These are phyloP conservation scores for Dryoscopus gambensis DNA, from an alignment of 2,113 vertebrate genomes.

Conservation along the genomic window DNA sequence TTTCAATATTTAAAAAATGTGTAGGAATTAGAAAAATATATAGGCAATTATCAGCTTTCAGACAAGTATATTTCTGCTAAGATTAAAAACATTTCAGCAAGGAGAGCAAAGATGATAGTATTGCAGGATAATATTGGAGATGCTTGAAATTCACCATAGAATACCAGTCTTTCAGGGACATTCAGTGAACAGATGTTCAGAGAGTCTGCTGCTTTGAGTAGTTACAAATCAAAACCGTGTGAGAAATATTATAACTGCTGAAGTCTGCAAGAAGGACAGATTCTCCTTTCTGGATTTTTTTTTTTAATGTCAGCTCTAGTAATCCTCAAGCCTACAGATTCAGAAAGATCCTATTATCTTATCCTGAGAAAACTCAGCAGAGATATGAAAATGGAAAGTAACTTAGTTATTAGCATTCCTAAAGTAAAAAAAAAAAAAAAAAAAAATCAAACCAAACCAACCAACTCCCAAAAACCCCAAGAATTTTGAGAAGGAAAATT, in stretches of 20 bases:
- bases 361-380: neutral
- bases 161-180: neutral
- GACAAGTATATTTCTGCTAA: neutral
- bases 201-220: constrained; percentile 1
- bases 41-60: neutral
- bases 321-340: neutral
- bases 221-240: neutral
- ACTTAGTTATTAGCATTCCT: neutral
- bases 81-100: neutral
- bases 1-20: neutral
- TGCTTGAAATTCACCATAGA: neutral
- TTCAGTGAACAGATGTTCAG: constrained; percentile 21
- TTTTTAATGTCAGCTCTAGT: neutral
- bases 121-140: neutral
- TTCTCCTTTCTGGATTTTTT: neutral
- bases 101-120: neutral
- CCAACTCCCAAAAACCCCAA: rapidly evolving
- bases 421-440: neutral
- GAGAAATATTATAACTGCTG: neutral
- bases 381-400: neutral
- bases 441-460: neutral
- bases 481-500: neutral
- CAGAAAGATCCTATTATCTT: neutral
- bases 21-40: neutral
- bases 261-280: neutral